Evolutionary conservation across 2,113 vertebrate genomes (phyloP).

Genomic region (Xiphophorus hellerii): DNA sequence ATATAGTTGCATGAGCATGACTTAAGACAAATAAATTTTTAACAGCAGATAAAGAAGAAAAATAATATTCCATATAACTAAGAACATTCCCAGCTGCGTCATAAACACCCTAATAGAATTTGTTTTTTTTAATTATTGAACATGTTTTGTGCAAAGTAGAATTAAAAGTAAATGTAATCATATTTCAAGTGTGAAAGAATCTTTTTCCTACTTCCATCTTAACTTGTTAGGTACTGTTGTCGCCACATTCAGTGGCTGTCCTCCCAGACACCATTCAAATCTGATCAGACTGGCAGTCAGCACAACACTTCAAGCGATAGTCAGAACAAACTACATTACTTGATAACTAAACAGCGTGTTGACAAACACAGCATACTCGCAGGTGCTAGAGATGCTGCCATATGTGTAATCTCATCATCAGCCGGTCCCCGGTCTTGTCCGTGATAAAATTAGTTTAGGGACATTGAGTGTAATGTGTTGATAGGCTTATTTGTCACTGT

Average conservation of each 20-base stretch:
- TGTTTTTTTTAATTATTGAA: neutral
- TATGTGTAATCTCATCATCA: constrained; percentile 57
- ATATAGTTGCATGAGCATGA: constrained; percentile 19
- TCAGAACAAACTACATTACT: constrained; percentile 46
- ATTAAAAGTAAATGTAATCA: neutral
- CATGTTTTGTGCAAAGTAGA: neutral
- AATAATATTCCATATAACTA: neutral
- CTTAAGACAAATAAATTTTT: constrained; percentile 19
- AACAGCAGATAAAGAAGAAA: neutral
- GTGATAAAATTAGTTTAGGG: constrained; percentile 48
- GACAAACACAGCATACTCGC: constrained; percentile 41
- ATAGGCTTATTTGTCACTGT: constrained; percentile 60
- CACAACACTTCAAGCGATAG: constrained; percentile 41
- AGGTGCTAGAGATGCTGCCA: constrained; percentile 38
- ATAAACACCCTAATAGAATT: neutral
- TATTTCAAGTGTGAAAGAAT: constrained; percentile 5
- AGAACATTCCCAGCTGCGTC: neutral
- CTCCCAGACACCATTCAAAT: constrained; percentile 40
- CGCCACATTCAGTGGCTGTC: constrained; percentile 27
- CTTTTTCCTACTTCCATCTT: constrained; percentile 31
- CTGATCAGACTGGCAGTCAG: constrained; percentile 45
- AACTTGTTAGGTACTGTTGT: constrained; percentile 36
- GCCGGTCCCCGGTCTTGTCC: constrained; percentile 39
- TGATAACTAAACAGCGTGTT: constrained; percentile 36
- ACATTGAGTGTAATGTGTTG: constrained; percentile 59